Conservation (phyloP, 2,888 invertebrate species). For the Limenitis camilla region DNA sequence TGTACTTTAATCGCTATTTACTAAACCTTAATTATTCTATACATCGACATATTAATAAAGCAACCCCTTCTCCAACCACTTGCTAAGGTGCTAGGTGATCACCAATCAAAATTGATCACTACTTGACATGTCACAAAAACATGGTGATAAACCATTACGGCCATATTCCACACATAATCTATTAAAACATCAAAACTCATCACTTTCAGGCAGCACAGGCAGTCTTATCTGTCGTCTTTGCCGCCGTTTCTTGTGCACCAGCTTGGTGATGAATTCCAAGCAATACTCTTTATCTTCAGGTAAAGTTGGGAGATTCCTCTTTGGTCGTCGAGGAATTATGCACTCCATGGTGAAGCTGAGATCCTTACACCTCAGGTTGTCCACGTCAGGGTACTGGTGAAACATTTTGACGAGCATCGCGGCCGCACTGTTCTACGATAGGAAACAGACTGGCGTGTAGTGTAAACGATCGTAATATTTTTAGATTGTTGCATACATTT, state of each 20-base stretch:
- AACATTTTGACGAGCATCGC: conserved; percentile 52
- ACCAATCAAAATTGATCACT: too few species aligned
- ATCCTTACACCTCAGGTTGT: conserved; percentile 56
- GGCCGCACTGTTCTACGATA: conserved; percentile 38
- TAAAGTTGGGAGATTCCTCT: conserved; percentile 51
- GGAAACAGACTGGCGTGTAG: conserved; percentile 31
- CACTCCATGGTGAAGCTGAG: conserved; percentile 57
- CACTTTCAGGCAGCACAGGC: conserved; percentile 55
- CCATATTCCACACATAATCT: conserved; percentile 1
- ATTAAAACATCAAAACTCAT: conserved; percentile 47
- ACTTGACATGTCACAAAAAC: too few species aligned
- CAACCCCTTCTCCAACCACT: too few species aligned
- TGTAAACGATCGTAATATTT: conserved; percentile 35
- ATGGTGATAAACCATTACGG: background rate
- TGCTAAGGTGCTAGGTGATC: too few species aligned
- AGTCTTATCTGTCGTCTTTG: conserved; percentile 49
- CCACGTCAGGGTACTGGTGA: conserved; percentile 45
- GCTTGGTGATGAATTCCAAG: conserved; percentile 44
- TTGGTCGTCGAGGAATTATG: conserved; percentile 52
- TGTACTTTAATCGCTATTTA: too few species aligned
- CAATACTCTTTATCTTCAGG: conserved; percentile 64
- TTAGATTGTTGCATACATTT: conserved; percentile 35
- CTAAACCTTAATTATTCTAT: too few species aligned
- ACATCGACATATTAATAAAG: too few species aligned
- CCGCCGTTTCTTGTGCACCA: conserved; percentile 44